Evolutionary conservation across 2,113 vertebrate species (phyloP).

Genomic region (Ondatra zibethicus): DNA sequence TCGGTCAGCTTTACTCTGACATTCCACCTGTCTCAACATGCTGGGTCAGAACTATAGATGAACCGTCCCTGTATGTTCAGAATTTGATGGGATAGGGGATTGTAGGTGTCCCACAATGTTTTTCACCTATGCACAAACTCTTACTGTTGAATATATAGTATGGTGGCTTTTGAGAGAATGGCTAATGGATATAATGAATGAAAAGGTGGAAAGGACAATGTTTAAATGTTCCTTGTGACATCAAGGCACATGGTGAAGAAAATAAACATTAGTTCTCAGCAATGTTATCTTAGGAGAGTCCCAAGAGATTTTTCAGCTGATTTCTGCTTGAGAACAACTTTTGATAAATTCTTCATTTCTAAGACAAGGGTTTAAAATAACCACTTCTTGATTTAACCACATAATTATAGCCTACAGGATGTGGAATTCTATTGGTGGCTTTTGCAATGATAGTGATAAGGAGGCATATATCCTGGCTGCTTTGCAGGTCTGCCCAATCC

Average conservation of each 20-base stretch:
- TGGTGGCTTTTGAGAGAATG: neutral
- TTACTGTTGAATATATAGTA: neutral
- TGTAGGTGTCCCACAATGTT: neutral
- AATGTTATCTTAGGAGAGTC: neutral
- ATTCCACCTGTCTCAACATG: neutral
- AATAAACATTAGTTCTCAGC: neutral
- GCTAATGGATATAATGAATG: neutral
- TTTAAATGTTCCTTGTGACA: neutral
- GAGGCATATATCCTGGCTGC: neutral
- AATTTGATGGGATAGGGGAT: neutral
- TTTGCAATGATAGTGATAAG: neutral
- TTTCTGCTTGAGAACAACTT: slow-evolving; percentile 29
- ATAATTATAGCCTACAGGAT: neutral
- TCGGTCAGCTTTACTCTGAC: neutral
- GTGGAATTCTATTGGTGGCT: neutral
- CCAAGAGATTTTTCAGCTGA: slow-evolving; percentile 30
- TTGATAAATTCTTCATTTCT: slow-evolving; percentile 52
- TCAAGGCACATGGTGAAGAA: neutral
- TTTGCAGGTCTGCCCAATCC: neutral
- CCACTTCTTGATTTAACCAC: neutral
- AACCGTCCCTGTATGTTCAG: neutral
- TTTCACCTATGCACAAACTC: neutral
- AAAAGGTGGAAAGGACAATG: neutral
- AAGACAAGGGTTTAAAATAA: slow-evolving; percentile 57
- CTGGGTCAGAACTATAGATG: neutral